Evolutionary conservation across 2,113 vertebrate species (phyloP).

Genomic region (Edolisoma coerulescens): DNA sequence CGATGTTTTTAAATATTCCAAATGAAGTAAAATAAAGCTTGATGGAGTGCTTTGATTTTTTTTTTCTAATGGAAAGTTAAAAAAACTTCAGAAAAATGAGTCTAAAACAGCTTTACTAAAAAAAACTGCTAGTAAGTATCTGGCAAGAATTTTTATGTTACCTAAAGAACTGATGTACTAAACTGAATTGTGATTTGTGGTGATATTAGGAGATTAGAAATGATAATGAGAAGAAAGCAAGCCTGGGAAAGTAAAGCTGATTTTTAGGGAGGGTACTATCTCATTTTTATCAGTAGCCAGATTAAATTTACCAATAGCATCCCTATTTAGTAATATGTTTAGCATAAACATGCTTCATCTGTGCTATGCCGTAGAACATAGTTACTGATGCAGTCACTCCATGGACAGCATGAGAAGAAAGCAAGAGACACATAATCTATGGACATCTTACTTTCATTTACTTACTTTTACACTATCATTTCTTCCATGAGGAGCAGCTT

Average conservation of each 20-base stretch:
- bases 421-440: background rate
- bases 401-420: background rate
- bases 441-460: background rate
- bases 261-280: background rate
- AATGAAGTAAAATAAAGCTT: background rate
- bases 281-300: background rate
- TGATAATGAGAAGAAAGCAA: background rate
- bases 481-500: background rate
- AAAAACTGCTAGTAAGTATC: background rate
- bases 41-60: background rate
- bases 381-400: background rate
- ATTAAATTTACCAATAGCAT: background rate
- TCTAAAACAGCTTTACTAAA: background rate
- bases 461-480: fast-evolving
- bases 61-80: background rate
- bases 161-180: background rate
- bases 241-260: background rate
- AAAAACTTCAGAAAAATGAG: background rate
- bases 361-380: fast-evolving
- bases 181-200: background rate
- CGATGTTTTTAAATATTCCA: background rate
- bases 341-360: background rate
- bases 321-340: background rate
- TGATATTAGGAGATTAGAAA: background rate
- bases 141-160: background rate